These are phyloP conservation scores for Rhamnusium bicolor DNA, from an alignment of 2,888 invertebrate species.

Conservation along the genomic window DNA sequence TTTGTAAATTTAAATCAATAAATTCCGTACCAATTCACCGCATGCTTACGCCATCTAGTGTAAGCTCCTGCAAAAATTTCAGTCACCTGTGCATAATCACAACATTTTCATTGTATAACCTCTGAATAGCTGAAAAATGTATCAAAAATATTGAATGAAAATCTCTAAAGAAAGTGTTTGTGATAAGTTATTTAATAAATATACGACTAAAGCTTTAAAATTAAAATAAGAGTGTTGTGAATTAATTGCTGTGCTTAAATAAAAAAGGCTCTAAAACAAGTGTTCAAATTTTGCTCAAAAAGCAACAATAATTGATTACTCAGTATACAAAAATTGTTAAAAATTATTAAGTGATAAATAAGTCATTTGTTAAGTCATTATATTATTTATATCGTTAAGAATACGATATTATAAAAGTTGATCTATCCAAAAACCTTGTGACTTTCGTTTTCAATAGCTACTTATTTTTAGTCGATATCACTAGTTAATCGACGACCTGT, in stretches of 20 bases:
- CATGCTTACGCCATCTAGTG: conserved; percentile 37
- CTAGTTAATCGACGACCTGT: neutral
- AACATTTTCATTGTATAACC: conserved; percentile 37
- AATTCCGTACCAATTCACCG: neutral
- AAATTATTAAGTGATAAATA: neutral
- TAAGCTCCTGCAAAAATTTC: conserved; percentile 6
- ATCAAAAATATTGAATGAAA: conserved; percentile 47
- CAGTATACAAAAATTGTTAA: neutral
- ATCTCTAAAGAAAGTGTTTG: conserved; percentile 19
- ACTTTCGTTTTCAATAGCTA: too few species aligned
- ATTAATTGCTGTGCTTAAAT: neutral
- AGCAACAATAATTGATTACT: conserved; percentile 12
- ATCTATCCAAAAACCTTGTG: neutral
- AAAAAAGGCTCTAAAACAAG: conserved; percentile 1
- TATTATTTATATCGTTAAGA: neutral
- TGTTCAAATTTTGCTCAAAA: conserved; percentile 32
- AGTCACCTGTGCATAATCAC: conserved; percentile 41
- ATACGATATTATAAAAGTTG: neutral
- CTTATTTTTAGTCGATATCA: too few species aligned
- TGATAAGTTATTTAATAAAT: neutral
- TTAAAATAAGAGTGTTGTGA: conserved; percentile 13
- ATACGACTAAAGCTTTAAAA: neutral
- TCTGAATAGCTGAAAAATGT: conserved; percentile 14
- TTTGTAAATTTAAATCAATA: conserved; percentile 38
- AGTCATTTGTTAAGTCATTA: neutral